A percentile compares a stretch with the other conserved stretches of the same genome.
phyloP scores from a whole-genome alignment of 2,113 vertebrate species.

The Phaethon lepturus region DNA sequence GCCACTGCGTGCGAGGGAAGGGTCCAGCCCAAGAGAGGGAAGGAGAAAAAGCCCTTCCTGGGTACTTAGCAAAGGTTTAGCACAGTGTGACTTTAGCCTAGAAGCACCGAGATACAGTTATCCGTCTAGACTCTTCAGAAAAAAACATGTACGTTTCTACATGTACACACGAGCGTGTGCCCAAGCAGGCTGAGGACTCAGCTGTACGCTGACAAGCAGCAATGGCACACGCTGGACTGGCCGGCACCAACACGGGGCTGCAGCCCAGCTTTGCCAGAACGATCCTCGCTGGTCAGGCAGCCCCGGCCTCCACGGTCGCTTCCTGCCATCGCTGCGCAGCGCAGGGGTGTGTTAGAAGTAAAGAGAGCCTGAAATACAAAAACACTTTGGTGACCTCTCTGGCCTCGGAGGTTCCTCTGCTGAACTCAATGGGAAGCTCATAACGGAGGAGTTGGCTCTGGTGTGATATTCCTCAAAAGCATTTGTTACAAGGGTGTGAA shows the following conservation, averaged over 20 bases:
- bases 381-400: neutral
- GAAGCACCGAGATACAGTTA: neutral
- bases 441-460: constrained; percentile 18
- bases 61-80: neutral
- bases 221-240: rapidly evolving
- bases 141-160: neutral
- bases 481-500: constrained; percentile 24
- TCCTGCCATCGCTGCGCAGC: rapidly evolving
- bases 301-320: neutral
- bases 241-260: neutral
- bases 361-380: neutral
- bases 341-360: neutral
- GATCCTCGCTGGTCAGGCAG: rapidly evolving
- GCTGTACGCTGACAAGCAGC: neutral
- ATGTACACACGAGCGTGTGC: rapidly evolving
- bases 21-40: neutral
- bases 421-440: neutral
- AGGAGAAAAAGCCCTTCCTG: neutral
- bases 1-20: neutral
- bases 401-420: neutral
- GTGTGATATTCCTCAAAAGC: constrained; percentile 22
- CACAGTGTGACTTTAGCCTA: neutral
- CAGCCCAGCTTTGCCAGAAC: neutral
- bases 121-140: neutral
- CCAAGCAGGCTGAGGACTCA: neutral